Percentiles rank a stretch among this genome's conserved stretches.
These are phyloP conservation scores for Lepisosteus osseus DNA, from an alignment of 2,113 vertebrate genomes.

Conservation along the genomic window DNA sequence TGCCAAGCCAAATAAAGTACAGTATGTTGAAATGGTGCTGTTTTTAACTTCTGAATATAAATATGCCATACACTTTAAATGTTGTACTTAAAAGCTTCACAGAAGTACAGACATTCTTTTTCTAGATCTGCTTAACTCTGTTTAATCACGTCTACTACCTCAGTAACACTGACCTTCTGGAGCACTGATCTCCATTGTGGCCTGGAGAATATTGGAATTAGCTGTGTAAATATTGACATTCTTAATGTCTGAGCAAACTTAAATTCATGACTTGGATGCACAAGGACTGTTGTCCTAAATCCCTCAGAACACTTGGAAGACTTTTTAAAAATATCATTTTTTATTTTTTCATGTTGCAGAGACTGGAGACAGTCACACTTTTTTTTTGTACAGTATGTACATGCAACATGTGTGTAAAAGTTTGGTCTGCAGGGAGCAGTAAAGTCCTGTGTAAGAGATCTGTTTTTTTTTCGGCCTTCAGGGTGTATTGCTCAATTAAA, in stretches of 20 bases:
- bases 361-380: too few species aligned
- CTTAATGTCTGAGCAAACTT: conserved; percentile 20
- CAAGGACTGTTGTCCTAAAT: background rate
- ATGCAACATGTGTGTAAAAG: background rate
- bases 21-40: too few species aligned
- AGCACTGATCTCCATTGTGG: background rate
- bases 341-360: too few species aligned
- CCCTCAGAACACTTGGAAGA: background rate
- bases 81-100: background rate
- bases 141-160: conserved; percentile 14
- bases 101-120: background rate
- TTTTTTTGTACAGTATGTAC: background rate
- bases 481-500: conserved; percentile 30
- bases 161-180: conserved; percentile 7
- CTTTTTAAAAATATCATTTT: background rate
- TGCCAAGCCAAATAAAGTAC: too few species aligned
- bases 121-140: conserved; percentile 17
- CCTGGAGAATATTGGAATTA: conserved; percentile 7
- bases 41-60: too few species aligned
- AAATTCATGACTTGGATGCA: conserved; percentile 7
- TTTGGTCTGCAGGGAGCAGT: conserved; percentile 49
- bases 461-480: conserved; percentile 25
- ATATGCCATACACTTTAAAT: too few species aligned
- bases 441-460: conserved; percentile 31
- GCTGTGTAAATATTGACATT: conserved; percentile 27